A percentile compares a stretch with the other conserved stretches of the same genome.
phyloP scores from a whole-genome alignment of 2,797 vertebrate genomes.

The Buceros bicornis region DNA sequence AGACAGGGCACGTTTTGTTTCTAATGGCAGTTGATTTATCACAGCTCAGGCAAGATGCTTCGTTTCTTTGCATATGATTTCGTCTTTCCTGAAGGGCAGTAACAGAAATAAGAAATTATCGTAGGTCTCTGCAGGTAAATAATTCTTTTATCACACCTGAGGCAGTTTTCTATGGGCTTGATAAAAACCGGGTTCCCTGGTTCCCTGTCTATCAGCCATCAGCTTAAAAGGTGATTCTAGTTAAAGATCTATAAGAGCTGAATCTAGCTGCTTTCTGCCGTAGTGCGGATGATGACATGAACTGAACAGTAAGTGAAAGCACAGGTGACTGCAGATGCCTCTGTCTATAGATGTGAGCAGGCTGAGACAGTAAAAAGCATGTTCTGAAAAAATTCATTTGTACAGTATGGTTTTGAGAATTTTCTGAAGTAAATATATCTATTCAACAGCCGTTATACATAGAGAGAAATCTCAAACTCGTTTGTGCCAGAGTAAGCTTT shows the following conservation, averaged over 20 bases:
- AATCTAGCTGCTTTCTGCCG: neutral
- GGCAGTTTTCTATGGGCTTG: neutral
- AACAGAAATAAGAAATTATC: neutral
- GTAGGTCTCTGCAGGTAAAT: neutral
- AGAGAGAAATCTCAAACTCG: neutral
- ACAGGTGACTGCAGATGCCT: neutral
- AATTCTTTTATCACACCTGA: neutral
- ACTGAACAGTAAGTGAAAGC: neutral
- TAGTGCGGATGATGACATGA: neutral
- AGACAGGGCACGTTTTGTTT: neutral
- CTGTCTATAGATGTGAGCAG: neutral
- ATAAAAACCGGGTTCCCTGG: neutral
- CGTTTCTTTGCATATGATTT: neutral
- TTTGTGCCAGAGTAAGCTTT: neutral
- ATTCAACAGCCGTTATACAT: neutral
- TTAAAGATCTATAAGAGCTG: neutral
- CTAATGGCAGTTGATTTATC: neutral
- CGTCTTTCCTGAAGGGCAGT: neutral
- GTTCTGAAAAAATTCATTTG: neutral
- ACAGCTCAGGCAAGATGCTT: neutral
- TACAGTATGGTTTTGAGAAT: neutral
- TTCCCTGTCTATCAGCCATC: neutral
- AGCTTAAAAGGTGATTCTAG: neutral
- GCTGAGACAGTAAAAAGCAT: neutral
- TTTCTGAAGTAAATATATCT: neutral